phyloP scores from a whole-genome alignment of 2,113 vertebrate genomes.

The Tetrao urogallus region DNA sequence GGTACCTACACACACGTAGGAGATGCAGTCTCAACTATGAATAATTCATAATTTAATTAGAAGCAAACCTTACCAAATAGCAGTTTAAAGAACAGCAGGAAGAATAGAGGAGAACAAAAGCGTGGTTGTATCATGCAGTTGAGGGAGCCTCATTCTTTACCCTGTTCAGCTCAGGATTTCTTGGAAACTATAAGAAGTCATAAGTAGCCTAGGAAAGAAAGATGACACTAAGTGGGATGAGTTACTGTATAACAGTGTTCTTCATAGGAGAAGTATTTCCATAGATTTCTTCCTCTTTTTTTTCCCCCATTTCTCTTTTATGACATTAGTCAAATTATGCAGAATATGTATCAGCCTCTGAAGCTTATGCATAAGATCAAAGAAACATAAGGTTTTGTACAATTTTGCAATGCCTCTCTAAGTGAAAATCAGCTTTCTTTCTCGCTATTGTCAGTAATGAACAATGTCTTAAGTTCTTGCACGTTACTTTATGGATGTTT shows the following conservation, averaged over 20 bases:
- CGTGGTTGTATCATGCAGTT: neutral
- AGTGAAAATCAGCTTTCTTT: constrained; percentile 5
- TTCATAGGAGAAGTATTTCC: neutral
- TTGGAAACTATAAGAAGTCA: neutral
- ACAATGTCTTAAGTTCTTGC: neutral
- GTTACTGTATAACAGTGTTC: neutral
- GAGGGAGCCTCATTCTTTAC: neutral
- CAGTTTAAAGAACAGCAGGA: constrained; percentile 3
- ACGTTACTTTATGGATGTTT: neutral
- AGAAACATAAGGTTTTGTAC: neutral
- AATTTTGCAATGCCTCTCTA: neutral
- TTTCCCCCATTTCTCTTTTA: neutral
- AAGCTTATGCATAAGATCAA: neutral
- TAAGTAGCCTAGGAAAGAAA: neutral
- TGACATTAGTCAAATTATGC: neutral
- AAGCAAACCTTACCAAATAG: neutral
- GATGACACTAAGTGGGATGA: neutral
- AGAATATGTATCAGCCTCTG: too few species aligned
- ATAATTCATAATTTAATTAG: constrained; percentile 33
- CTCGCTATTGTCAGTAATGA: neutral
- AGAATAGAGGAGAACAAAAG: constrained; percentile 21
- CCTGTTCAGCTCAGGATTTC: neutral
- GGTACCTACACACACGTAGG: neutral
- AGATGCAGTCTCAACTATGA: neutral
- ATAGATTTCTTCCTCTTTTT: constrained; percentile 13